These are phyloP conservation scores for Heteromyza rotundicornis DNA, from an alignment of 2,888 invertebrate species.

Conservation along the genomic window DNA sequence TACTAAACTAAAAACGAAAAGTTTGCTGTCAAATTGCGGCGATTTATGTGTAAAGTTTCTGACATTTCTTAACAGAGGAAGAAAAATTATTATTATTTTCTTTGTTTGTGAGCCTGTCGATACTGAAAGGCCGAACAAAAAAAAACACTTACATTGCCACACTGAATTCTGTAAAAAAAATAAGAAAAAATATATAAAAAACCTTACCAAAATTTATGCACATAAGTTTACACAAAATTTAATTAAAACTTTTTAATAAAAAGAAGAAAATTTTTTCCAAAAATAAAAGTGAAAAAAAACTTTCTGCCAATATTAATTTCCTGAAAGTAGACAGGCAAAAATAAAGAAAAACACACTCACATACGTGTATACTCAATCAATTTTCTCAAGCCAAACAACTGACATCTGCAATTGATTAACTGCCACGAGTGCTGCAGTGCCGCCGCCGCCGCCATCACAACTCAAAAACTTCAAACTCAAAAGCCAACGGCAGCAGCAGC, in stretches of 20 bases:
- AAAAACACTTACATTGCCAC: too few species aligned
- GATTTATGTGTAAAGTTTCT: conserved; percentile 48
- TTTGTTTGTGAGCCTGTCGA: neutral
- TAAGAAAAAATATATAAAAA: neutral
- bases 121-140: neutral
- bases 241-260: neutral
- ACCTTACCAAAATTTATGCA: neutral
- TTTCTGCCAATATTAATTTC: neutral
- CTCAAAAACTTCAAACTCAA: too few species aligned
- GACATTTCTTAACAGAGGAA: conserved; percentile 35
- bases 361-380: neutral
- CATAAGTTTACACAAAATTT: neutral
- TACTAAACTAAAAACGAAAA: conserved; percentile 19
- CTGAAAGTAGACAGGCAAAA: neutral
- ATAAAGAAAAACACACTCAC: neutral
- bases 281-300: neutral
- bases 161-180: neutral
- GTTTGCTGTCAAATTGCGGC: conserved; percentile 36
- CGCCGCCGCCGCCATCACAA: too few species aligned
- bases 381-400: neutral
- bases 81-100: conserved; percentile 22
- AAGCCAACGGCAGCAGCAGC: neutral
- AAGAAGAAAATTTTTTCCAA: neutral
- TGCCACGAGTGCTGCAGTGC: neutral
- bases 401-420: neutral